A percentile compares a stretch with the other conserved stretches of the same genome.
These are phyloP conservation scores for Myopa tessellatipennis DNA, from an alignment of 2,888 invertebrate genomes.

Conservation along the genomic window DNA sequence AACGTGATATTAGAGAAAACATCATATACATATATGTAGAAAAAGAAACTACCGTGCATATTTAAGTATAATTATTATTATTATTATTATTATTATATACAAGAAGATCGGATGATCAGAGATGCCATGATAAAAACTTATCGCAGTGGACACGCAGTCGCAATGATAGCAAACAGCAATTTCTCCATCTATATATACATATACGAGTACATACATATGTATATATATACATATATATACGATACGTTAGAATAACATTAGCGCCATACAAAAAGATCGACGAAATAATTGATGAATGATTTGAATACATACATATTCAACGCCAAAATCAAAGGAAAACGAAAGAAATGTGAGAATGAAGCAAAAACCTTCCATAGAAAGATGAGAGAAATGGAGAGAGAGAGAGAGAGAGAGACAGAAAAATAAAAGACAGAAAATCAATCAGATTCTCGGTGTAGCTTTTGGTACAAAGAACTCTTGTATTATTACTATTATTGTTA, in stretches of 20 bases:
- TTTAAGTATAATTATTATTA: conserved; percentile 15
- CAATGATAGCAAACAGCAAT: conserved; percentile 6
- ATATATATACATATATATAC: background rate
- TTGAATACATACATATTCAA: background rate
- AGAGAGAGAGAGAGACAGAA: background rate
- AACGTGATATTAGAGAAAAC: conserved; percentile 57
- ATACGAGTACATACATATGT: background rate
- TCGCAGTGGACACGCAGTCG: background rate
- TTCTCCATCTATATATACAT: background rate
- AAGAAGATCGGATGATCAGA: conserved; percentile 17
- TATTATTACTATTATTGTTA: background rate
- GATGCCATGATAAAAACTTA: conserved; percentile 34
- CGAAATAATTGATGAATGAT: conserved; percentile 25
- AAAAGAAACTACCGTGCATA: conserved; percentile 27
- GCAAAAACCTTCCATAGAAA: background rate
- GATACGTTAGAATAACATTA: conserved; percentile 25
- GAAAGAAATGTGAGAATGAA: background rate
- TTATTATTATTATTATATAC: conserved; percentile 16
- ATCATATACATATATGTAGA: conserved; percentile 34
- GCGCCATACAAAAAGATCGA: conserved; percentile 20
- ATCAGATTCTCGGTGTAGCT: background rate
- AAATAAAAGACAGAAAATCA: background rate
- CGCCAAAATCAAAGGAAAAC: background rate
- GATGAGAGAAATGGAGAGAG: background rate
- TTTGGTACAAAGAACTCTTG: too few species aligned